A percentile compares a stretch with the other conserved stretches of the same genome.
phyloP scores from a whole-genome alignment of 1,140 invertebrate species.

The Glomeris maerens region DNA sequence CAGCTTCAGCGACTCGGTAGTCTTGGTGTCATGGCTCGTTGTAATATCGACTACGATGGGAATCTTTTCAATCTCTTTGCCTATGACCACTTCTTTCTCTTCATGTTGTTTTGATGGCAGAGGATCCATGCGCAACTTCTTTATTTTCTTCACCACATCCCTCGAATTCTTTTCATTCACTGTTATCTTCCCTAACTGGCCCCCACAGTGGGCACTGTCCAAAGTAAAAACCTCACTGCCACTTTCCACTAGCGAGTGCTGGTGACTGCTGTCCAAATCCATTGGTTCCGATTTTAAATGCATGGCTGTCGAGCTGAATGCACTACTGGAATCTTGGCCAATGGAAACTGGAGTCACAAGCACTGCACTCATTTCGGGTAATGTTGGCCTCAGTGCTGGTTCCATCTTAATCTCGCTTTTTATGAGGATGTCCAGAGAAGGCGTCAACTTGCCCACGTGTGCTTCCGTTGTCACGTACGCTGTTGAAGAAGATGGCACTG shows the following conservation, averaged over 20 bases:
- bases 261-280: slow-evolving; percentile 5
- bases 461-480: slow-evolving; percentile 18
- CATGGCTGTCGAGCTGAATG: slow-evolving; percentile 14
- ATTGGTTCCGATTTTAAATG: slow-evolving; percentile 7
- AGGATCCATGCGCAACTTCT: too few relatives aligned
- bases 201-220: too few relatives aligned
- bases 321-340: too few relatives aligned
- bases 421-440: slow-evolving; percentile 25
- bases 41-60: slow-evolving; percentile 1
- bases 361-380: too few relatives aligned
- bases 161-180: too few relatives aligned
- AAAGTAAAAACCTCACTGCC: too few relatives aligned
- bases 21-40: neutral
- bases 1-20: neutral
- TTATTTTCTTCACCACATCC: too few relatives aligned
- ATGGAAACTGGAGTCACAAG: too few relatives aligned
- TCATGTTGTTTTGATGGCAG: neutral
- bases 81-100: neutral
- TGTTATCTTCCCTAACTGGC: too few relatives aligned
- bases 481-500: too few relatives aligned
- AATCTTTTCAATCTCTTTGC: slow-evolving; percentile 2
- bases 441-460: slow-evolving; percentile 25
- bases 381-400: too few relatives aligned
- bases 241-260: slow-evolving; percentile 2
- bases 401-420: slow-evolving; percentile 22